phyloP scores from a whole-genome alignment of 2,797 vertebrate genomes.

The Ispidina picta region DNA sequence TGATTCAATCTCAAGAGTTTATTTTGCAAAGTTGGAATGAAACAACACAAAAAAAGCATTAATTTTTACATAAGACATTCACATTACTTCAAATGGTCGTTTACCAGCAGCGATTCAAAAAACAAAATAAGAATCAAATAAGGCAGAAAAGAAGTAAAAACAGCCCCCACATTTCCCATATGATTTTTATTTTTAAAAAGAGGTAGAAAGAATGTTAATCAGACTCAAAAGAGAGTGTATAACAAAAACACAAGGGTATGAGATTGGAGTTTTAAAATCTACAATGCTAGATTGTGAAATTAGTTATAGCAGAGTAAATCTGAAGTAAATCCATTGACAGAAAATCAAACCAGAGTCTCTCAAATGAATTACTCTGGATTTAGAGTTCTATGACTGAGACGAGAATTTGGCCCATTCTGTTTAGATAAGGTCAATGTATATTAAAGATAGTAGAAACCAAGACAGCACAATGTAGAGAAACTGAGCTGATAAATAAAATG shows the following conservation, averaged over 20 bases:
- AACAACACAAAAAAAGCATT: background rate
- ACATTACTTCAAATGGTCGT: background rate
- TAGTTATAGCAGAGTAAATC: background rate
- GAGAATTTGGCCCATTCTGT: background rate
- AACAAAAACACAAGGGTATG: background rate
- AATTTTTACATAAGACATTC: background rate
- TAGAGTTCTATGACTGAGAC: background rate
- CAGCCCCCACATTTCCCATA: background rate
- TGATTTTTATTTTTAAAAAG: background rate
- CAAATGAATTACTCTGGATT: background rate
- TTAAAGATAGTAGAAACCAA: background rate
- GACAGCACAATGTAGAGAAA: background rate
- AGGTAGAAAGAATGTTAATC: background rate
- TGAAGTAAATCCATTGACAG: slow-evolving; percentile 2
- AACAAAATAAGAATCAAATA: background rate
- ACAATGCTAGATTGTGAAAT: background rate
- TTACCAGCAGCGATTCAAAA: background rate
- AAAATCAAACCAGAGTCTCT: background rate
- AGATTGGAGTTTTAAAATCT: background rate
- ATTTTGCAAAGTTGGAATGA: background rate
- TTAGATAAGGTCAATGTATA: background rate
- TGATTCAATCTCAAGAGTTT: background rate
- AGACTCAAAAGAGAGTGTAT: background rate
- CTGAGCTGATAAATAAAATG: slow-evolving; percentile 18
- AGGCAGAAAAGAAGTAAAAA: background rate